These are phyloP conservation scores for Poecilus cupreus DNA, from an alignment of 2,888 invertebrate genomes.

Conservation along the genomic window DNA sequence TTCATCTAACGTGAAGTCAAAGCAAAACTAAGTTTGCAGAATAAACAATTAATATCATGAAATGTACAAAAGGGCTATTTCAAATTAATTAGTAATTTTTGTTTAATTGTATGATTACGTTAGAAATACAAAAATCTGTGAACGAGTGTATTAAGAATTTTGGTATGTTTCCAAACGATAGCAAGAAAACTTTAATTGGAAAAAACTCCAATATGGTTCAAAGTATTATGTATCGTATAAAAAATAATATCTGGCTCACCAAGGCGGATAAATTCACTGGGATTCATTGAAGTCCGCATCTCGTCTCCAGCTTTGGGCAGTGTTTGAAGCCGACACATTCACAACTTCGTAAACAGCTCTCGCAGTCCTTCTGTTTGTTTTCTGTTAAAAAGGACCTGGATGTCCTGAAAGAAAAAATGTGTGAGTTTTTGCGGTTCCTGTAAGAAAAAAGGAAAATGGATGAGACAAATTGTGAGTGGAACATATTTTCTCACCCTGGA, in stretches of 20 bases:
- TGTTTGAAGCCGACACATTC: not conserved
- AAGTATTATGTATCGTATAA: not conserved
- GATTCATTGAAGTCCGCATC: too few species aligned
- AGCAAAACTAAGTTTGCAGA: too few species aligned
- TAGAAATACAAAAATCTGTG: too few species aligned
- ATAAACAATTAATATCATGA: too few species aligned
- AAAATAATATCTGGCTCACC: not conserved
- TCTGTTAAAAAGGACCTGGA: constrained; percentile 3
- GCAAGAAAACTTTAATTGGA: too few species aligned
- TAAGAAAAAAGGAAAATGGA: constrained; percentile 46
- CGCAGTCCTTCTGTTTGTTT: not conserved
- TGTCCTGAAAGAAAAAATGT: constrained; percentile 19
- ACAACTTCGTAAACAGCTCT: constrained; percentile 24
- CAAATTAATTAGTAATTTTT: too few species aligned
- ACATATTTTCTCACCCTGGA: constrained; percentile 53
- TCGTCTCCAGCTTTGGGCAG: not conserved
- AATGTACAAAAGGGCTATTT: too few species aligned
- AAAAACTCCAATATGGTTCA: too few species aligned
- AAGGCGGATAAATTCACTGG: not conserved
- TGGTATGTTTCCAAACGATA: too few species aligned
- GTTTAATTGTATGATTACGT: too few species aligned
- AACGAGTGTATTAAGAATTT: too few species aligned
- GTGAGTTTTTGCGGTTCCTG: constrained; percentile 28
- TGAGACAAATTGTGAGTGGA: constrained; percentile 46
- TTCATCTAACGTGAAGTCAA: too few species aligned